These are phyloP conservation scores for Athalia cordata DNA, from an alignment of 2,888 invertebrate species.

Conservation along the genomic window DNA sequence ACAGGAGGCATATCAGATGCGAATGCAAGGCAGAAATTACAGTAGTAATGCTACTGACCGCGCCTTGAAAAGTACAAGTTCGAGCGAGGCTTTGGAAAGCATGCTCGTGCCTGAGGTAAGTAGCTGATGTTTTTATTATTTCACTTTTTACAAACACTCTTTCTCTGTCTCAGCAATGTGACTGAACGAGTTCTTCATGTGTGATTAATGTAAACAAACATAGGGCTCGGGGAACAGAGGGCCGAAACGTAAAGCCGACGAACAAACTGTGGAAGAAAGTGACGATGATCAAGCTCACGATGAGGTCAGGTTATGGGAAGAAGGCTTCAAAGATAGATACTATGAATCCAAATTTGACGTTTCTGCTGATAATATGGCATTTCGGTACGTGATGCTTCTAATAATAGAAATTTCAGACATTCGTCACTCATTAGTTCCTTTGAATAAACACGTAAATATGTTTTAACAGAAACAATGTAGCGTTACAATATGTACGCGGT, in stretches of 20 bases:
- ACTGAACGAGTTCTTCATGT: slow-evolving; percentile 30
- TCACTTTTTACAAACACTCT: not conserved
- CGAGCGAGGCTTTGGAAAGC: slow-evolving; percentile 70
- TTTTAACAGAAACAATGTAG: slow-evolving; percentile 84
- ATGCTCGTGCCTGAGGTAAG: slow-evolving; percentile 74
- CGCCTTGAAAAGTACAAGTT: slow-evolving; percentile 55
- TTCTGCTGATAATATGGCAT: slow-evolving; percentile 83
- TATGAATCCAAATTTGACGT: slow-evolving; percentile 97
- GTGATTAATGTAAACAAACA: slow-evolving; percentile 32
- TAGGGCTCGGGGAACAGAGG: slow-evolving; percentile 66
- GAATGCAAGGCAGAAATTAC: slow-evolving; percentile 73
- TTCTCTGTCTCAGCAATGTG: slow-evolving; percentile 29
- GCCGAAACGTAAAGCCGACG: slow-evolving; percentile 75
- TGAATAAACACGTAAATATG: not conserved
- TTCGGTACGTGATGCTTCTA: slow-evolving; percentile 76
- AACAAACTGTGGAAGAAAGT: slow-evolving; percentile 73
- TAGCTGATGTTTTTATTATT: not conserved
- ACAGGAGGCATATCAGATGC: slow-evolving; percentile 84
- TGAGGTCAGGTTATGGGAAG: slow-evolving; percentile 95
- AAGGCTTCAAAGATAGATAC: slow-evolving; percentile 98
- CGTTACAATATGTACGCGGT: slow-evolving; percentile 95
- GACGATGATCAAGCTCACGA: slow-evolving; percentile 89
- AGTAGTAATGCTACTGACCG: slow-evolving; percentile 58
- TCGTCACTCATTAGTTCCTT: not conserved
- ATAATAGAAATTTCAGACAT: too few species aligned